A percentile compares a stretch with the other conserved stretches of the same genome.
Evolutionary conservation across 2,888 invertebrate species (phyloP).

Genomic region (Taenaris catops): DNA sequence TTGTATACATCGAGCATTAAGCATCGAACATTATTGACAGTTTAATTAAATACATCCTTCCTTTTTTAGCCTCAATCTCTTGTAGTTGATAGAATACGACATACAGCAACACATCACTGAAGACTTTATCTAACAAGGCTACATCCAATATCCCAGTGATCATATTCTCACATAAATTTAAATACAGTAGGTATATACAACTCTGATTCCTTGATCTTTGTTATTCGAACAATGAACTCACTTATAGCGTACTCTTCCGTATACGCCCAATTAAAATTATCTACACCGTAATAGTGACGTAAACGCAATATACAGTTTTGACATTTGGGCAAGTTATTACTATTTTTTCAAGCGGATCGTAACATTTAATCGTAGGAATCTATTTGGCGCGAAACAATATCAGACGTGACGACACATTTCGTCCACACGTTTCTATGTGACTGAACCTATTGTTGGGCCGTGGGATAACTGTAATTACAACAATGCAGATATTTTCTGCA

Average conservation of each 20-base stretch:
- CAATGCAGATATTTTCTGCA: slow-evolving; percentile 47
- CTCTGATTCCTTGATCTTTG: slow-evolving; percentile 4
- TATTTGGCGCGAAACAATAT: slow-evolving; percentile 29
- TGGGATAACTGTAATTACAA: slow-evolving; percentile 46
- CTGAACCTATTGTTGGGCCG: slow-evolving; percentile 32
- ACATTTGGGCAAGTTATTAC: background rate
- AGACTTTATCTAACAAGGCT: no score
- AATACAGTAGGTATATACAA: no score
- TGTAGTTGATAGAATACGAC: no score
- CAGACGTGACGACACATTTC: slow-evolving; percentile 23
- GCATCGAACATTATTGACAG: no score
- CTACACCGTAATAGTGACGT: background rate
- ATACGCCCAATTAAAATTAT: background rate
- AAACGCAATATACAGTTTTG: background rate
- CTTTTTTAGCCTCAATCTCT: no score
- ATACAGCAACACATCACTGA: no score
- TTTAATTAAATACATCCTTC: no score
- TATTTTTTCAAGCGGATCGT: background rate
- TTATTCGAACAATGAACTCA: slow-evolving; percentile 4
- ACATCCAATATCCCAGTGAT: no score
- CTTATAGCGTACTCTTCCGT: background rate
- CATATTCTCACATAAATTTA: no score
- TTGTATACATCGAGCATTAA: no score
- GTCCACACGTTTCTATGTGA: slow-evolving; percentile 28
- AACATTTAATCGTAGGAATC: background rate